Base-by-base conservation (phyloP, 1,140 invertebrate species). In the Hypsibius dujardini region DNA sequence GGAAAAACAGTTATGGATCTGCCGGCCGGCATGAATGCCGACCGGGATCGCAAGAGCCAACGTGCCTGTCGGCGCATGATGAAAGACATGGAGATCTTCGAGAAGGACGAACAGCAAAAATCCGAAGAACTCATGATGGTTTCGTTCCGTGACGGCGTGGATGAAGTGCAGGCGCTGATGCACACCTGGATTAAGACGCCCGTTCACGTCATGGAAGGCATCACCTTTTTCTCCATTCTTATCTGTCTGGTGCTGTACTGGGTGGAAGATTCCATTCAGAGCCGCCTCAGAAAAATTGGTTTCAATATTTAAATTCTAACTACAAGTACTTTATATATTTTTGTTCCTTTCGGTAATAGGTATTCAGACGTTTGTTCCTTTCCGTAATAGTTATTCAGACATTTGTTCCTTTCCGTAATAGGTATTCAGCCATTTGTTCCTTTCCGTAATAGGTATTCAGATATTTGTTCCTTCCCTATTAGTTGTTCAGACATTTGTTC, bases 71-170 rank as follows among this genome's bases (percentile, higher is more conserved):
- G n/a, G n/a, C 7, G 50, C 7, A 56, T 56, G 50, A 56, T 56
- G 50, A 7, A n/a, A 7, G 50, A 56, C 50, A 56, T 56, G 50
- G 50, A 56, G 50, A n/a, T n/a, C 7, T 56, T 56, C n/a, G 50
- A 56, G 50, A 56, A n/a, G n/a, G 50, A 56, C 50, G 50, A 56
- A n/a, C 50, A 56, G 50, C 50, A 56, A 56, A 56, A 56, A n/a
- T 56, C 50, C n/a, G 50, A 56, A 56, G 50, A 56, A n/a, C 50
- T 56, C 7, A 56, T 56, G 50, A 56, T 56, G 50, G 50, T 56
- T n/a, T 56, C 50, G 7, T 56, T 56, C 50, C 50, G 50, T 56
- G 50, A 56, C n/a, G 50, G 50, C n/a, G 50, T 56, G 50, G 50
- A 56, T n/a, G 50, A 56, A 56, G 50, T 56, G 7, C 50, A 56